A percentile compares a stretch with the other conserved stretches of the same genome.
Evolutionary conservation across 1,140 invertebrate genomes (phyloP).

Genomic region (Drosophila oshimai): DNA sequence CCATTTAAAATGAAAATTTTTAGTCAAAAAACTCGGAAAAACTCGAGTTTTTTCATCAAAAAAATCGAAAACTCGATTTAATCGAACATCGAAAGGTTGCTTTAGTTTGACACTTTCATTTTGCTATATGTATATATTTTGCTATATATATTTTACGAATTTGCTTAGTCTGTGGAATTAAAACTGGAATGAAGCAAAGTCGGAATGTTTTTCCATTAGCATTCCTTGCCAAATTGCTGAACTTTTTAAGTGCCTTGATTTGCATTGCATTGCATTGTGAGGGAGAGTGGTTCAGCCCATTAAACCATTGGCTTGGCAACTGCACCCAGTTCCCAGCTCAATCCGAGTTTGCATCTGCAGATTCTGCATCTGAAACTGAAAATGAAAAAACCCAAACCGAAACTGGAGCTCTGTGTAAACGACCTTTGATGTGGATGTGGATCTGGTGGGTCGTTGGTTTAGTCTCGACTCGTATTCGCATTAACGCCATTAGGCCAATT

Average conservation of each 20-base stretch:
- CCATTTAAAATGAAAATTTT: too few relatives aligned
- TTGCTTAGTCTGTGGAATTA: not conserved
- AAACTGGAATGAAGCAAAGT: constrained; percentile 14
- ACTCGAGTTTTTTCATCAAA: too few relatives aligned
- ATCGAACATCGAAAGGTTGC: too few relatives aligned
- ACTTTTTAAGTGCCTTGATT: constrained; percentile 64
- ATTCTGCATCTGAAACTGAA: not conserved
- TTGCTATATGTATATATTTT: not conserved
- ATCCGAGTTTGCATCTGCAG: constrained; percentile 2
- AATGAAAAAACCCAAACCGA: constrained; percentile 21
- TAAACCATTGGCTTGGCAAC: constrained; percentile 41
- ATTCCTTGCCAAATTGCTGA: constrained; percentile 46
- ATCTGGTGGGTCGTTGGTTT: constrained; percentile 46
- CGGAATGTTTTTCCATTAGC: constrained; percentile 12
- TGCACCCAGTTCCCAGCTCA: constrained; percentile 19
- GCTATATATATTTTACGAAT: not conserved
- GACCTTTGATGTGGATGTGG: constrained; percentile 51
- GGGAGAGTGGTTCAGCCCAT: not conserved
- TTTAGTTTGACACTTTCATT: not conserved
- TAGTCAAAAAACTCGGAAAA: too few relatives aligned
- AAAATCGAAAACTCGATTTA: too few relatives aligned
- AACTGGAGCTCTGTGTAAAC: constrained; percentile 46
- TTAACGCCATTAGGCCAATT: constrained; percentile 80
- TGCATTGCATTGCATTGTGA: constrained; percentile 57
- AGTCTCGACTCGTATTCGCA: constrained; percentile 74